These are phyloP conservation scores for Podotricha telesiphe DNA, from an alignment of 2,888 invertebrate species.

Conservation along the genomic window DNA sequence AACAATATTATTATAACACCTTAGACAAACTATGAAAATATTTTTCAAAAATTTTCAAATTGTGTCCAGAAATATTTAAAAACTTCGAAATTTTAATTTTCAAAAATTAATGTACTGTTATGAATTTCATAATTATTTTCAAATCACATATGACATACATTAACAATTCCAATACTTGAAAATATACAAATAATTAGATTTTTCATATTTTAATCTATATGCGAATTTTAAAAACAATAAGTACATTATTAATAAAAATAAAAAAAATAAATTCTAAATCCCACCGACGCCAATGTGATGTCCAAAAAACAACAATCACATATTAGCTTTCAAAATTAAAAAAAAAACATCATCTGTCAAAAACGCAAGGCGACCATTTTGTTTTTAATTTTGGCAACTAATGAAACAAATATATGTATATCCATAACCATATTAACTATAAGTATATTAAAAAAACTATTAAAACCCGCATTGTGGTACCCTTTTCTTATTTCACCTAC, in stretches of 20 bases:
- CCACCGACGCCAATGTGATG: slow-evolving; percentile 17
- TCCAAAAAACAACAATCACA: background rate
- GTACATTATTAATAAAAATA: background rate
- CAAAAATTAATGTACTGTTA: too few species aligned
- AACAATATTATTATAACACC: background rate
- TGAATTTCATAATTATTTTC: too few species aligned
- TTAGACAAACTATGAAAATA: background rate
- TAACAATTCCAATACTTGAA: too few species aligned
- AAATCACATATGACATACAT: too few species aligned
- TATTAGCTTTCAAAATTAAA: background rate
- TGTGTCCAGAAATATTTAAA: too few species aligned
- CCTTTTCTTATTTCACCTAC: slow-evolving; percentile 9
- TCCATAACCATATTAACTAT: slow-evolving; percentile 12
- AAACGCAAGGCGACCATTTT: background rate
- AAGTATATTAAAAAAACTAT: slow-evolving; percentile 13
- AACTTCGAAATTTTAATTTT: too few species aligned
- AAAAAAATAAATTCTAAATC: too few species aligned
- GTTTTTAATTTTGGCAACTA: background rate
- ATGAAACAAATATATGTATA: background rate
- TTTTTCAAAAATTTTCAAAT: background rate
- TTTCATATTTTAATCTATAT: background rate
- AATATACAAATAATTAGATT: background rate
- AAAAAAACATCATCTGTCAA: slow-evolving; percentile 1
- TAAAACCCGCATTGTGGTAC: slow-evolving; percentile 23
- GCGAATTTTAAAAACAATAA: background rate